Evolutionary conservation across 2,888 invertebrate species (phyloP), one percentile per base, ranked within the genome.

Genomic region (Diarsia mendica): DNA sequence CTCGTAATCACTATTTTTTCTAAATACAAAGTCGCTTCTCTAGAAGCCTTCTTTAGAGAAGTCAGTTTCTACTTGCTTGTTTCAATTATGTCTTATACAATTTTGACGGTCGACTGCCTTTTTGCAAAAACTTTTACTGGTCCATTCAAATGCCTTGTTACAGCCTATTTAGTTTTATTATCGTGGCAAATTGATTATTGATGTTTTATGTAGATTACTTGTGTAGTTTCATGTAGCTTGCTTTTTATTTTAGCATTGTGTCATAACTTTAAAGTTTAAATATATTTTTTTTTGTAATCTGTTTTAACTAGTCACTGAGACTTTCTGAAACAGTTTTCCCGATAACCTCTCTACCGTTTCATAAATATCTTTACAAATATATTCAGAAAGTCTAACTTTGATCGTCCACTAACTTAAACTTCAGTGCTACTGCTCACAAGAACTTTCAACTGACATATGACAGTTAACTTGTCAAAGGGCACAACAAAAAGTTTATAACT

Each of bases 61-160:
- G 20, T 13, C 11, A 18, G 8, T 78, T 60, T 49, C 48, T 28
- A n/a, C 8, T n/a, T 18, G 58, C 51, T 18, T 46, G 60, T 79
- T 69, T 55, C 20, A 79, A 79, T 79, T 74, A 74, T 33, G 13
- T 80, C 4, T 39, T 69, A 72, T 13, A 69, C 55, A 66, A 80
- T 58, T n/a, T 46, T 66, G 28, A 66, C 23, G 55, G 68, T 68
- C 46, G 15, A 39, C 20, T 68, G 55, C 1, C n/a, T 46, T 70
- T 64, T 48, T 60, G 23, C 13, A 61, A 74, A 63, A 46, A 68
- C 68, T 72, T 66, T 72, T 75, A 75, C 71, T 55, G 18, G 5
- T 28, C 60, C 23, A 49, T 66, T 67, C 33, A 75, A 69, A 69
- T 67, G 55, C 49, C 39, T 72, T 61, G 53, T 69, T 67, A 79